Base-by-base conservation (phyloP, 1,140 invertebrate genomes). In the Monochamus saltuarius region DNA sequence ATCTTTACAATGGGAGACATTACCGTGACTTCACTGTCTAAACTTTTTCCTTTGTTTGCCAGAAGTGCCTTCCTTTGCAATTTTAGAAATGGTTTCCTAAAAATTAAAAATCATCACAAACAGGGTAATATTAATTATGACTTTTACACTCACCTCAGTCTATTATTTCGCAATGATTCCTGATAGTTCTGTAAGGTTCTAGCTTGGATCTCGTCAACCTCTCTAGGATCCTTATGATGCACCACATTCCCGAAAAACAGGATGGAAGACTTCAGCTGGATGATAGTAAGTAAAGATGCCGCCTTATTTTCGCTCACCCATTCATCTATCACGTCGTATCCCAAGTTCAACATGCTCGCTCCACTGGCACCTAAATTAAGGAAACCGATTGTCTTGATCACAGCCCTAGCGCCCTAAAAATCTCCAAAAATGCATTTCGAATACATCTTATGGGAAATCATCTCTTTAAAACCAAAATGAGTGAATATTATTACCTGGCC, bases 161-260 rank as follows among this genome's bases (percentile, higher is more conserved):
- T 71, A 46, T 75, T 75, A 53, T 71, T 74, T 35, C 71, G 63
- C 37, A 75, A 54, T 6, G 63, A 66, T 22, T 71, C 68, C 10
- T 68, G 50, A 50, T 64, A 69, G 38, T 72, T 64, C 36, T 59
- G 22, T 19, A 76, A 55, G 7, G 47, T 53, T 43, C 50, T 59
- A 6, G 63, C 62, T 65, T 78, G 76, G 7, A 69, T 67, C 62
- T 78, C 73, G 49, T 74, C 66, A 46, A 78, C 67, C 14, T 78
- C 71, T 0, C 64, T 69, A 39, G 61, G 51, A 22, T 72, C 75
- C 4, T 70, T 65, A 60, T 70, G 74, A 22, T 77, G 71, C 2
- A 77, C 65, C 6, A 75, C 69, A 61, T 78, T 71, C 11, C 69
- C 72, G 50, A 79, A 76, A 65, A 79, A 78, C 6, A 78, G 59